Evolutionary conservation across 2,888 invertebrate genomes (phyloP).

Genomic region (Gisinianus flammeolus): DNA sequence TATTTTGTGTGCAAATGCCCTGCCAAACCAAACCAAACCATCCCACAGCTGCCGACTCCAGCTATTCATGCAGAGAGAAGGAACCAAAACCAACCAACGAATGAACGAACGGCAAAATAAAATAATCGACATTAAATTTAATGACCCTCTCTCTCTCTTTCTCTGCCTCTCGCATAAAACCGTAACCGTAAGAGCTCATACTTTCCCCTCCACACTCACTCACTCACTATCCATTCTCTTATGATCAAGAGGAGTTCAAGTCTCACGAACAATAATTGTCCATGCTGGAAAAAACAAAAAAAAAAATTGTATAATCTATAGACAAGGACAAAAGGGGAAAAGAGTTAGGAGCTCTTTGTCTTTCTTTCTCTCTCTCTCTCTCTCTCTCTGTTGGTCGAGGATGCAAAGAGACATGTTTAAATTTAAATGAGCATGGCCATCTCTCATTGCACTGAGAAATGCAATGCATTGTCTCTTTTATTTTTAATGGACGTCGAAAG

Average conservation of each 20-base stretch:
- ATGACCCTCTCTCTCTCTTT: background rate
- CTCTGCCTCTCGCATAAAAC: background rate
- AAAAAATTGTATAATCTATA: no score
- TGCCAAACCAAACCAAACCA: no score
- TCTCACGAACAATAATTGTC: constrained; percentile 13
- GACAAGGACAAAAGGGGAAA: background rate
- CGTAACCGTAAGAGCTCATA: no score
- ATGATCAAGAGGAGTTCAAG: background rate
- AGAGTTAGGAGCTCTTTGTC: background rate
- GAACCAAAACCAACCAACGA: no score
- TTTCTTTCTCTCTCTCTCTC: background rate
- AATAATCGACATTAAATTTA: background rate
- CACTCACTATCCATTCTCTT: background rate
- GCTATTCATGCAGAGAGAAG: no score
- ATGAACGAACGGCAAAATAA: background rate
- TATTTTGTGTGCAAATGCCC: no score
- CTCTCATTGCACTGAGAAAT: background rate
- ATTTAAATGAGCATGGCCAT: background rate
- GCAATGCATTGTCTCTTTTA: constrained; percentile 1
- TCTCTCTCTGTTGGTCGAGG: no score
- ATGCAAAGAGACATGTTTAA: background rate
- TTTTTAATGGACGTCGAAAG: constrained; percentile 19
- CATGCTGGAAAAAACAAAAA: background rate
- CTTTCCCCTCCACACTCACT: background rate
- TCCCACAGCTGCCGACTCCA: no score